phyloP scores from a whole-genome alignment of 2,113 vertebrate species.

The Oriolus oriolus region DNA sequence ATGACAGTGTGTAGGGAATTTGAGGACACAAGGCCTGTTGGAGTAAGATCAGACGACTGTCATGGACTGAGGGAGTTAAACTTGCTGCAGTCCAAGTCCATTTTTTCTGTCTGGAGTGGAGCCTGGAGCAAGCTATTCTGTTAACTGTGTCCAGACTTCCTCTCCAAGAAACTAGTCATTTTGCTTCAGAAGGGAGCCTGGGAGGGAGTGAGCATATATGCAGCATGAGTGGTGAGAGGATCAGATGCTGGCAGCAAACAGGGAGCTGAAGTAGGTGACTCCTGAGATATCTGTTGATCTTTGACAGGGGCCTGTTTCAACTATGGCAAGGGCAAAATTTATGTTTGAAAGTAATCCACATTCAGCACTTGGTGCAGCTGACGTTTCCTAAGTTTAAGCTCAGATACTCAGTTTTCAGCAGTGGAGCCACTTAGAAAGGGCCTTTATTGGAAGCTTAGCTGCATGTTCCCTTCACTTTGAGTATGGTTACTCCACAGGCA shows the following conservation, averaged over 20 bases:
- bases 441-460: background rate
- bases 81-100: background rate
- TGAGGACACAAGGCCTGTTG: background rate
- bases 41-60: background rate
- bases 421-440: background rate
- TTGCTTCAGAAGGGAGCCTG: background rate
- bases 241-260: background rate
- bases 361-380: background rate
- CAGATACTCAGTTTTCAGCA: background rate
- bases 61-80: constrained; percentile 29
- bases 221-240: constrained; percentile 24
- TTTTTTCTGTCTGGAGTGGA: constrained; percentile 31
- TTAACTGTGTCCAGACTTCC: constrained; percentile 16
- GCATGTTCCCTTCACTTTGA: background rate
- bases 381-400: background rate
- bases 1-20: background rate
- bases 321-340: background rate
- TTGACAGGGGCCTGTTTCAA: background rate
- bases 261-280: background rate
- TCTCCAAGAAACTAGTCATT: constrained; percentile 43
- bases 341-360: background rate
- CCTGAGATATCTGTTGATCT: background rate
- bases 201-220: background rate
- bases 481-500: accelerated
- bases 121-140: constrained; percentile 41